These are phyloP conservation scores for Deroplatys truncata DNA, from an alignment of 2,888 invertebrate species.

Conservation along the genomic window DNA sequence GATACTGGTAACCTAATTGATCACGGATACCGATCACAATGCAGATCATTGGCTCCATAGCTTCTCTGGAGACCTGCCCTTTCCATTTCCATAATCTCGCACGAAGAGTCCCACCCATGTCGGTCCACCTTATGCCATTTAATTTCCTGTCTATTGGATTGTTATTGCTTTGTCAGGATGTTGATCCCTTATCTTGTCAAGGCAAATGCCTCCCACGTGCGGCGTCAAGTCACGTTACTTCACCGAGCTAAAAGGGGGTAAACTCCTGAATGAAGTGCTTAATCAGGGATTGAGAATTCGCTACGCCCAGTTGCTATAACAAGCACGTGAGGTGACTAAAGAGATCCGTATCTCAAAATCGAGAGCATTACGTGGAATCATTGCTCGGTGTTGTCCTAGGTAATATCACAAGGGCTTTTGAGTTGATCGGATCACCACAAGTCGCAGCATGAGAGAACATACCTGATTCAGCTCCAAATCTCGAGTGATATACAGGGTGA, in stretches of 20 bases:
- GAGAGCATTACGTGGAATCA: background rate
- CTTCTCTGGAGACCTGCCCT: background rate
- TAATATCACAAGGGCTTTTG: too few relatives aligned
- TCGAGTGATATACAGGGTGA: too few relatives aligned
- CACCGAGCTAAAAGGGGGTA: background rate
- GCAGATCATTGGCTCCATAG: background rate
- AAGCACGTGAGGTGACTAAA: background rate
- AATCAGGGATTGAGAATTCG: background rate
- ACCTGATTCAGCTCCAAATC: too few relatives aligned
- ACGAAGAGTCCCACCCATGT: background rate
- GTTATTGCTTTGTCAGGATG: background rate
- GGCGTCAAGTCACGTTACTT: background rate
- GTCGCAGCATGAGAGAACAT: too few relatives aligned
- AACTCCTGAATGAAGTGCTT: background rate
- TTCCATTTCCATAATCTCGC: background rate
- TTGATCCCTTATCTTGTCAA: background rate
- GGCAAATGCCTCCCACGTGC: background rate
- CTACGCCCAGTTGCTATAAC: background rate
- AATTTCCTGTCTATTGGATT: background rate
- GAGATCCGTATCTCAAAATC: background rate
- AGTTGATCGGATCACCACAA: too few relatives aligned
- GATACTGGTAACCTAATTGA: background rate
- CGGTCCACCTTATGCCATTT: background rate
- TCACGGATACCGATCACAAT: background rate
- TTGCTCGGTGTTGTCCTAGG: background rate